Evolutionary conservation across 2,797 vertebrate species (phyloP).

Genomic region (Lacerta viridis): DNA sequence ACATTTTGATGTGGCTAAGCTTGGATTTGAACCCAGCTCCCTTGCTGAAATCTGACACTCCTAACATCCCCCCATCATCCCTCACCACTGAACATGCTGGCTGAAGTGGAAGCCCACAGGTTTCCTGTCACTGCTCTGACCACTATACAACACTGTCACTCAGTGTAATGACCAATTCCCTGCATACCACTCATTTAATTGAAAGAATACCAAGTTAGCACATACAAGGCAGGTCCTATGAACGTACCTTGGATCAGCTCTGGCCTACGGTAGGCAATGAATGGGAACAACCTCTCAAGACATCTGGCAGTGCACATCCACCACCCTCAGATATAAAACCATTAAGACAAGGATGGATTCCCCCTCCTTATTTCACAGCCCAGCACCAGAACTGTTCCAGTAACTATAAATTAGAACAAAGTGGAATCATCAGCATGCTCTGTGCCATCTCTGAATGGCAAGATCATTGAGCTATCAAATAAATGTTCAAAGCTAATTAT

Average conservation of each 20-base stretch:
- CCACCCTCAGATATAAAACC: constrained; percentile 51
- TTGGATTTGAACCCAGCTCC: too few species aligned
- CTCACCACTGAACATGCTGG: too few species aligned
- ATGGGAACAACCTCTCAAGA: neutral
- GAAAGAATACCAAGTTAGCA: neutral
- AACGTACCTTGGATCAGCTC: neutral
- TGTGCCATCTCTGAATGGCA: constrained; percentile 56
- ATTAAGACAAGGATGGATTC: neutral
- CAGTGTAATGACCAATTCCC: neutral
- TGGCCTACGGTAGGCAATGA: neutral
- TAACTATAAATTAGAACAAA: constrained; percentile 52
- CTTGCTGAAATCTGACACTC: too few species aligned
- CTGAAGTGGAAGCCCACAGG: too few species aligned
- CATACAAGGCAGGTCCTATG: neutral
- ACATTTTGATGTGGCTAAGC: too few species aligned
- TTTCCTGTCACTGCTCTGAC: too few species aligned
- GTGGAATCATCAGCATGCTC: neutral
- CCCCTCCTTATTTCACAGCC: constrained; percentile 42
- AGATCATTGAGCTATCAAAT: constrained; percentile 67
- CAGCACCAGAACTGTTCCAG: constrained; percentile 16
- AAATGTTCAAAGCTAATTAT: constrained; percentile 64
- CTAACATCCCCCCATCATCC: too few species aligned
- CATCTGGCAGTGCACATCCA: neutral
- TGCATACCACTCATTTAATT: neutral
- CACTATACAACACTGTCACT: neutral